phyloP scores from a whole-genome alignment of 2,113 vertebrate species.

The rat (Rattus norvegicus) region GRCr8 NC_086020.1:80017501-80018000 shows the following conservation, averaged over 20 bases:
- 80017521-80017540: not conserved
- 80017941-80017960: not conserved
- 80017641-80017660: not conserved
- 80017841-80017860: not conserved
- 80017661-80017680: too few species aligned
- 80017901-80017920: not conserved
- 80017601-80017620: not conserved
- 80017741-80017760: not conserved
- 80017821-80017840: not conserved
- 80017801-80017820: not conserved
- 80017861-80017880: not conserved
- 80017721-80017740: not conserved
- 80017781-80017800: not conserved
- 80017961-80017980: not conserved
- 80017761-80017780: not conserved
- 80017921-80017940: not conserved
- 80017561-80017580: not conserved
- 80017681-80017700: not conserved
- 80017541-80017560: not conserved
- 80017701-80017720: not conserved
- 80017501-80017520: not conserved
- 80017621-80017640: not conserved
- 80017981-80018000: not conserved
- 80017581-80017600: not conserved
- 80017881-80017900: accelerated